Conservation (phyloP, 2,888 invertebrate species). For the Lydus trimaculatus region DNA sequence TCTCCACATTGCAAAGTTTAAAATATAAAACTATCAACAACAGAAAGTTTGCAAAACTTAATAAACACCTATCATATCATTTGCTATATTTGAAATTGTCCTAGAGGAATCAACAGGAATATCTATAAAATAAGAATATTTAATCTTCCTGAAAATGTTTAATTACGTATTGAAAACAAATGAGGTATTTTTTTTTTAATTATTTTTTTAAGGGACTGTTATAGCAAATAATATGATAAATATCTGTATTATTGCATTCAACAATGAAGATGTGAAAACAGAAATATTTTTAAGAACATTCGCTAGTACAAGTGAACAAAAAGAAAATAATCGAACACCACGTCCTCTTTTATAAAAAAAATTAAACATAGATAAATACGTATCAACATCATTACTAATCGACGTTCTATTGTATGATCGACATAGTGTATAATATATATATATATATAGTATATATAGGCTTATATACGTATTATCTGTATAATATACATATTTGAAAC, state of each 20-base stretch:
- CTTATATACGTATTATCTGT: background rate
- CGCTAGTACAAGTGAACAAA: background rate
- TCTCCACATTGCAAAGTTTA: background rate
- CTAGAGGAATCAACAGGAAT: background rate
- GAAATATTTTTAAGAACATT: background rate
- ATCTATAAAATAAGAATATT: no score
- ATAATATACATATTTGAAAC: slow-evolving; percentile 24
- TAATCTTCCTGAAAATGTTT: no score
- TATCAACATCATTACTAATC: slow-evolving; percentile 8
- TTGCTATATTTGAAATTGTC: background rate
- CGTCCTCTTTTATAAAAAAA: background rate
- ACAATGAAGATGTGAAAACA: background rate
- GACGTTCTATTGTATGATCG: slow-evolving; percentile 23
- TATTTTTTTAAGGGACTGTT: background rate
- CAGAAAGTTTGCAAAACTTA: background rate
- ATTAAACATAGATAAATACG: background rate
- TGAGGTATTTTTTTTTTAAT: no score
- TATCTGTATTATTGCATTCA: background rate
- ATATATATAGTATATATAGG: background rate
- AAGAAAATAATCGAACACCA: background rate
- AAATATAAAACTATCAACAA: slow-evolving; percentile 10
- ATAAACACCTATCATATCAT: background rate
- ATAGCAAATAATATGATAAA: background rate
- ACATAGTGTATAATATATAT: background rate
- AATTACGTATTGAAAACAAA: no score